These are phyloP conservation scores for Phalloptychus januarius DNA, from an alignment of 2,797 vertebrate genomes.

Conservation along the genomic window DNA sequence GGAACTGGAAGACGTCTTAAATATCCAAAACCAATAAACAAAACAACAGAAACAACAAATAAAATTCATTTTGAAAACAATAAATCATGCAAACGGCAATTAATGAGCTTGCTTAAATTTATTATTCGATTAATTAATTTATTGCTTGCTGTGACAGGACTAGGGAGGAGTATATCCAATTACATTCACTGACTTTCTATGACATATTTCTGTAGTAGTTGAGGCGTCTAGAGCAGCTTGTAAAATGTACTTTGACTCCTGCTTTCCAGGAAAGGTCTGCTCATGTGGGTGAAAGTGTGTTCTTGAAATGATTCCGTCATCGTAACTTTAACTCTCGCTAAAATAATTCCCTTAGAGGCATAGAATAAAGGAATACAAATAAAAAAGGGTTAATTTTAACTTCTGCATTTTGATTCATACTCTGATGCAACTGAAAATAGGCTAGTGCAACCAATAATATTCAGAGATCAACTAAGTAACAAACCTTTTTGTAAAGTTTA, in stretches of 20 bases:
- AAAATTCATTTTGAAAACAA: too few relatives aligned
- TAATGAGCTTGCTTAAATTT: too few relatives aligned
- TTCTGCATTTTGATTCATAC: too few relatives aligned
- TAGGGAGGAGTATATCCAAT: not conserved
- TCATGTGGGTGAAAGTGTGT: not conserved
- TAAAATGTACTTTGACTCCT: not conserved
- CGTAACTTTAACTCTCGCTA: not conserved
- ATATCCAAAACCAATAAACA: too few relatives aligned
- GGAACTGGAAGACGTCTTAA: too few relatives aligned
- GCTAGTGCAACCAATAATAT: too few relatives aligned
- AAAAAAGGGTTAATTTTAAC: too few relatives aligned
- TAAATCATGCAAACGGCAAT: too few relatives aligned
- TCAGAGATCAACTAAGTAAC: not conserved
- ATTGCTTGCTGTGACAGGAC: too few relatives aligned
- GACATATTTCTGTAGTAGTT: not conserved
- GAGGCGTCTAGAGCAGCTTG: not conserved
- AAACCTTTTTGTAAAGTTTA: not conserved
- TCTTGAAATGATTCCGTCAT: not conserved
- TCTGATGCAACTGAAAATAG: too few relatives aligned
- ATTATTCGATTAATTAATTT: too few relatives aligned
- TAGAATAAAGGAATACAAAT: not conserved
- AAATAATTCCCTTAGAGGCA: not conserved
- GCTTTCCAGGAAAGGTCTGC: not conserved
- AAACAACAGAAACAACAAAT: too few relatives aligned
- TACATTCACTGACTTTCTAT: slow-evolving; percentile 4